A percentile compares a stretch with the other conserved stretches of the same genome.
Evolutionary conservation across 2,888 invertebrate genomes (phyloP).

Genomic region (Aleiodes leptofemur): DNA sequence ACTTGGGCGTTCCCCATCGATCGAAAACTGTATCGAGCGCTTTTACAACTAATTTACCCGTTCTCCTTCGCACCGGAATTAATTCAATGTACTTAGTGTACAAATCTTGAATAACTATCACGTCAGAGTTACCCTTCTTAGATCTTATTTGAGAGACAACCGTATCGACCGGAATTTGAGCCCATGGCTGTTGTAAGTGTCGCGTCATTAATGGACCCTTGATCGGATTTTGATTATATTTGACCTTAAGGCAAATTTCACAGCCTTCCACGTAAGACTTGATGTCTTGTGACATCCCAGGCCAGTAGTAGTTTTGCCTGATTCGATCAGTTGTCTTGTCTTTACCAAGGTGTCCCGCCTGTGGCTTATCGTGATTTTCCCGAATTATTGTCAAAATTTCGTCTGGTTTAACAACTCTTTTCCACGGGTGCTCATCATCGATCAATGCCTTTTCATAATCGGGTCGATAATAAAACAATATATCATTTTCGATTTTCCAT

Average conservation of each 20-base stretch:
- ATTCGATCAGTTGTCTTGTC: slow-evolving; percentile 43
- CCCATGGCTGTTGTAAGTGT: slow-evolving; percentile 41
- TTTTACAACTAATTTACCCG: slow-evolving; percentile 18
- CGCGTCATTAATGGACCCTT: background rate
- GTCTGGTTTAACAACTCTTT: slow-evolving; percentile 20
- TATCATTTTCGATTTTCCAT: slow-evolving; percentile 38
- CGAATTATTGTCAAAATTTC: slow-evolving; percentile 3
- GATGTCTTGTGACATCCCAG: too few relatives aligned
- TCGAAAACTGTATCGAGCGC: slow-evolving; percentile 35
- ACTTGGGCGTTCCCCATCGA: slow-evolving; percentile 12
- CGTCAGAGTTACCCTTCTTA: slow-evolving; percentile 38
- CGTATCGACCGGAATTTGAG: background rate
- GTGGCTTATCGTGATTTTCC: slow-evolving; percentile 16
- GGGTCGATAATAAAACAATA: slow-evolving; percentile 30
- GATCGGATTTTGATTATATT: too few relatives aligned
- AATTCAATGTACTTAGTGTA: slow-evolving; percentile 44
- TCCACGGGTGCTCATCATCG: slow-evolving; percentile 44
- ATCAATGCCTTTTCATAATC: slow-evolving; percentile 35
- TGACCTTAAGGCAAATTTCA: too few relatives aligned
- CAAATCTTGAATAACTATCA: slow-evolving; percentile 38
- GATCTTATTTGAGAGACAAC: slow-evolving; percentile 36
- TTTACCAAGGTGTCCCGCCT: slow-evolving; percentile 36
- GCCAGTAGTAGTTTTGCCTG: slow-evolving; percentile 26
- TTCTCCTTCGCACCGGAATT: slow-evolving; percentile 25
- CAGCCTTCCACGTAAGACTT: too few relatives aligned